Evolutionary conservation across 2,113 vertebrate genomes (phyloP), one percentile per base, ranked within the genome.

Genomic region (Microcebus jonahi): DNA sequence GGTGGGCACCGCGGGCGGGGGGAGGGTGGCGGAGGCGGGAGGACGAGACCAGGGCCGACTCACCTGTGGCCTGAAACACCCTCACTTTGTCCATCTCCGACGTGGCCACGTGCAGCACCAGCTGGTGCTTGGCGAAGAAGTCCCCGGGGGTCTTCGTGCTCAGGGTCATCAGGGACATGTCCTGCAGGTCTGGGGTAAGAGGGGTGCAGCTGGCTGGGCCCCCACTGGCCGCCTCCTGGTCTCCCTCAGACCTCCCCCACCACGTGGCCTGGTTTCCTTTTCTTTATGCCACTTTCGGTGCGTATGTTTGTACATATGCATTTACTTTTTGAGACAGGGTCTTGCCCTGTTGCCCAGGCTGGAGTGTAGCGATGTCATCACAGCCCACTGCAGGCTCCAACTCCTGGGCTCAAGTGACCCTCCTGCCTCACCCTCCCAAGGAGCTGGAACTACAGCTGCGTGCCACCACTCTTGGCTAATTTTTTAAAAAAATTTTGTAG

Each of bases 81-180:
- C 99, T 81, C 87, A 99, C 97, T 90, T 98, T 99, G 91, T 99
- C 98, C 0, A 98, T 98, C 0, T 99, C 98, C 0, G 97, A 84
- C 95, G 98, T 98, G 0, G 99, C 98, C 92, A 99, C 98, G 1
- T 99, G 99, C 97, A 99, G 98, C 90, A 99, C 97, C 83, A 99
- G 98, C 87, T 97, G 99, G 92, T 99, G 99, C 50, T 98, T 98
- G 5, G 97, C 14, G 5, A 99, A 99, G 61, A 99, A 96, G 13
- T 97, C 91, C 0, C 96, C 57, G 0, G 99, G 99, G 0, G 99
- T 99, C 55, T 93, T 98, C 1, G 98, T 99, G 61, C 98, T 98
- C 97, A 99, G 98, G 88, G 99, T 96, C 99, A 99, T 98, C 27
- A 95, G 57, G 0, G 99, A 99, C 99, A 99, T 99, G 98, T 99